Conservation (phyloP, 1,140 invertebrate genomes). For the Hermetia illucens region DNA sequence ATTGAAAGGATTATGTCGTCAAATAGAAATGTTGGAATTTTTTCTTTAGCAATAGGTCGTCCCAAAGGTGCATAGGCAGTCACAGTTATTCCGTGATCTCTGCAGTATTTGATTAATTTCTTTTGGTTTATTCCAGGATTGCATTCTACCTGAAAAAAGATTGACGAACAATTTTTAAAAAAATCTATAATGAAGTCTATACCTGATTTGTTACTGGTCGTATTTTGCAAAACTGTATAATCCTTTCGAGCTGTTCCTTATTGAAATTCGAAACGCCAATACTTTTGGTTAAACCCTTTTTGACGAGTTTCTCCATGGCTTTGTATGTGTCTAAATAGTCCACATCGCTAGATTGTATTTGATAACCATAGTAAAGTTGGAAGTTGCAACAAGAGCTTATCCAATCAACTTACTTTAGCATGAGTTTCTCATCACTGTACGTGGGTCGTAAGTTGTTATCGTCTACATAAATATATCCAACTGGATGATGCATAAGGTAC, state of each 20-base stretch:
- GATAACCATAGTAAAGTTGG: too few relatives aligned
- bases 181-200: neutral
- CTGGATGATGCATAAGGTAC: slow-evolving; percentile 72
- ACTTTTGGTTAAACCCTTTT: slow-evolving; percentile 44
- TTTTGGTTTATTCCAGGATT: slow-evolving; percentile 67
- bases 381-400: neutral
- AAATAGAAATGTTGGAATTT: slow-evolving; percentile 29
- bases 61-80: slow-evolving; percentile 67
- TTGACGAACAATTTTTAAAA: slow-evolving; percentile 35
- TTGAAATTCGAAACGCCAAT: slow-evolving; percentile 76
- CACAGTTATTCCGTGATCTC: slow-evolving; percentile 42
- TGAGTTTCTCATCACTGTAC: slow-evolving; percentile 44
- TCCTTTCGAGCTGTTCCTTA: slow-evolving; percentile 45
- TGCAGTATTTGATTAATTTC: slow-evolving; percentile 53
- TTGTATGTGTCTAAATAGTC: slow-evolving; percentile 66
- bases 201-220: slow-evolving; percentile 64
- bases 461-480: neutral
- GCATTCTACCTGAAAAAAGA: slow-evolving; percentile 53
- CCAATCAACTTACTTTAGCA: slow-evolving; percentile 15
- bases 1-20: slow-evolving; percentile 38
- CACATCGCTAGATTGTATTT: slow-evolving; percentile 39
- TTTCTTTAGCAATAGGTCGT: slow-evolving; percentile 30
- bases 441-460: slow-evolving; percentile 25
- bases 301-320: slow-evolving; percentile 54
- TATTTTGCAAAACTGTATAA: slow-evolving; percentile 46